Base-by-base conservation (phyloP, 1,140 invertebrate genomes). In the Zaprionus africanus region DNA sequence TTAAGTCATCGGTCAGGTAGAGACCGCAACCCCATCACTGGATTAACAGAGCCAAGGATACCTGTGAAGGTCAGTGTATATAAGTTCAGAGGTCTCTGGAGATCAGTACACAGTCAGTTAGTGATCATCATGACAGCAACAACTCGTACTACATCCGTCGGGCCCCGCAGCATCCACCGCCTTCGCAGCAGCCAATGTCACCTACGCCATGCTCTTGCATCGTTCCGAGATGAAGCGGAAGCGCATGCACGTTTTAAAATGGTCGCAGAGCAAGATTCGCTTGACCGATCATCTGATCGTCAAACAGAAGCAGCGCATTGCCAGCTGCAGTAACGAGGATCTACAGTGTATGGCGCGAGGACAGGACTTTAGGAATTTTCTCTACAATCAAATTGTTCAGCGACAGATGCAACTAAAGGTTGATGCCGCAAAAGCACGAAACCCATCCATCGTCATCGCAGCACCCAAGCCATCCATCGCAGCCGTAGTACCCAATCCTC, bases 141-240 rank as follows among this genome's bases (percentile, higher is more conserved):
- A 68, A 38, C 60, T 7, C 26, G 4, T 13, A 34, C 63, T 67
- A 26, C 78, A 67, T 46, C 66, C 0, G 46, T 36, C 34, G 36
- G 36, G 15, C 3, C 15, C 22, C n/a, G 7, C 28, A n/a, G 5
- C 11, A 4, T 1, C 12, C 24, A 9, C 62, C 1, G n/a, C 36
- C 5, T 26, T 54, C 22, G 6, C 36, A 46, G 49, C 66, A 38
- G 12, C 56, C 3, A 56, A 49, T 12, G 75, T 78, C 26, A 79
- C 78, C 49, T 90, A 90, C 69, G 86, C 86, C 17, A 49, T 90
- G 31, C 86, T 80, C 24, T 17, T 90, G 71, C 86, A 90, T 43
- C 82, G 86, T 7, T 59, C 85, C 51, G 86, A 49, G 1, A 12
- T 22, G n/a, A 49, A 49, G 24, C 85, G 85, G 1, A 81, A 81